Conservation (phyloP, 2,888 invertebrate genomes). For the Meta bourneti region DNA sequence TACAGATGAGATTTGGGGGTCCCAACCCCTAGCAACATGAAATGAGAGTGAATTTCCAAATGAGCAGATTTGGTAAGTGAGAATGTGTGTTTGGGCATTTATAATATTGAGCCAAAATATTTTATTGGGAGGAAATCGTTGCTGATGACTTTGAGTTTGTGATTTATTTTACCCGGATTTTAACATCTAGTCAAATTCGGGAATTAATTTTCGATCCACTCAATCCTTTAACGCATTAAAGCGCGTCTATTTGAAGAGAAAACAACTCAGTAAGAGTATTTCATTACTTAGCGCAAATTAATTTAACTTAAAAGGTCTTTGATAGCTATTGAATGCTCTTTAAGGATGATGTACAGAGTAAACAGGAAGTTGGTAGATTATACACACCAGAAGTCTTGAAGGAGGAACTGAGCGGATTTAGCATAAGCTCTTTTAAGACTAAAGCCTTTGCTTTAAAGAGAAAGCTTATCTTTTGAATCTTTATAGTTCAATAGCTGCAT, state of each 20-base stretch:
- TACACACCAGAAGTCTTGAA: background rate
- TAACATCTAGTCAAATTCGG: background rate
- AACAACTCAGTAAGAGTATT: background rate
- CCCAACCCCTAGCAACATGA: too few relatives aligned
- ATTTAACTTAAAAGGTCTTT: background rate
- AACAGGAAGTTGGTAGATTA: background rate
- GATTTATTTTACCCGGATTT: background rate
- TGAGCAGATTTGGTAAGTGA: too few relatives aligned
- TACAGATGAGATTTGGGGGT: too few relatives aligned
- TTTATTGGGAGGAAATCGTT: too few relatives aligned
- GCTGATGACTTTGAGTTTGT: background rate
- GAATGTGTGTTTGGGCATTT: too few relatives aligned
- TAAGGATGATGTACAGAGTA: background rate
- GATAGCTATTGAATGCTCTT: background rate
- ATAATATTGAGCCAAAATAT: too few relatives aligned
- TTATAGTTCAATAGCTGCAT: background rate
- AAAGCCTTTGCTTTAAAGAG: background rate
- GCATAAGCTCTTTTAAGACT: background rate
- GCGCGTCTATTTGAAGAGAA: background rate
- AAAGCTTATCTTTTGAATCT: background rate
- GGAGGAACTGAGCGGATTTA: constrained; percentile 2
- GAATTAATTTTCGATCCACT: background rate
- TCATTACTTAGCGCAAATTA: background rate
- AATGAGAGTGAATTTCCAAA: too few relatives aligned
- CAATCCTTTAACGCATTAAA: background rate